Evolutionary conservation across 2,888 invertebrate species (phyloP).

Genomic region (Ellobium chinense): DNA sequence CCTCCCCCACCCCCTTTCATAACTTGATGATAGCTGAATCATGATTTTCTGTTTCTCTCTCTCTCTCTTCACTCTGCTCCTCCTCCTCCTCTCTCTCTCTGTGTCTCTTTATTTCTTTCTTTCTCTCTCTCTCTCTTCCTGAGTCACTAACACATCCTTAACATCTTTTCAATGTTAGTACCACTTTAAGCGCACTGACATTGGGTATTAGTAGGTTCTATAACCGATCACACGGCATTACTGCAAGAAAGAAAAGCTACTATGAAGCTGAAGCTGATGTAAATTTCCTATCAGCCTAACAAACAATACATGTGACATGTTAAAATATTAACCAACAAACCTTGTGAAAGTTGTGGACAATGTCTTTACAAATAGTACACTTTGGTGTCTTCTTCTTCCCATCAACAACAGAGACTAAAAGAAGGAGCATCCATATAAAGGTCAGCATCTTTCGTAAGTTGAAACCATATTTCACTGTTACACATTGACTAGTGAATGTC

Average conservation of each 20-base stretch:
- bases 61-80: background rate
- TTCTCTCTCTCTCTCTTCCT: background rate
- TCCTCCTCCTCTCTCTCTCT: no score
- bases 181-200: background rate
- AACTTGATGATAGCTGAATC: no score
- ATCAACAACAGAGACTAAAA: conserved; percentile 18
- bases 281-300: no score
- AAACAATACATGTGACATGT: no score
- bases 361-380: conserved; percentile 59
- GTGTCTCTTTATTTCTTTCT: no score
- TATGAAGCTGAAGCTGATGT: no score
- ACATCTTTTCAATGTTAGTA: background rate
- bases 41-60: background rate
- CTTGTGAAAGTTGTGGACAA: conserved; percentile 66
- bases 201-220: no score
- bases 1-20: no score
- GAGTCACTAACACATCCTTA: background rate
- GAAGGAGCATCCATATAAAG: conserved; percentile 22
- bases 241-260: no score
- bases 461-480: background rate
- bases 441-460: background rate
- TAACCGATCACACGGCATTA: no score
- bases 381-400: conserved; percentile 39
- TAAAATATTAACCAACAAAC: conserved; percentile 45
- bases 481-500: background rate